These are phyloP conservation scores for Lepidotrigona ventralis DNA, from an alignment of 1,140 invertebrate species.

Conservation along the genomic window DNA sequence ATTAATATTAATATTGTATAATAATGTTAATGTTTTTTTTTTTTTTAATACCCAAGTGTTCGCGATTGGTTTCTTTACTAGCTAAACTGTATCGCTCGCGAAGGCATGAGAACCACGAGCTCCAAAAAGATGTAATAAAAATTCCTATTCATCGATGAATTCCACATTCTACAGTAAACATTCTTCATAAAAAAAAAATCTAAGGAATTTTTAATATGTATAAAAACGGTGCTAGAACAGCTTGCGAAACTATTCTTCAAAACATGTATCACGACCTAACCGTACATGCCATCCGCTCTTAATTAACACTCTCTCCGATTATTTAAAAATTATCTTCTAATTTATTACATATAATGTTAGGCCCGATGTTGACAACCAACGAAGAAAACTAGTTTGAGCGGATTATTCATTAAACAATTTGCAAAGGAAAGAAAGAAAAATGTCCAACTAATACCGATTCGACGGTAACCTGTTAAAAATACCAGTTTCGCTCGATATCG, in stretches of 20 bases:
- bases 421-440: not conserved
- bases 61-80: not conserved
- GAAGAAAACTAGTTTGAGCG: not conserved
- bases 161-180: slow-evolving; percentile 1
- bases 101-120: not conserved
- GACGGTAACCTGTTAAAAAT: not conserved
- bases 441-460: not conserved
- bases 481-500: not conserved
- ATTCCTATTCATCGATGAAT: not conserved
- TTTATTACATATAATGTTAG: not conserved
- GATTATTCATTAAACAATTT: not conserved
- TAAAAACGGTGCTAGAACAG: not conserved
- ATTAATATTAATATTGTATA: no score
- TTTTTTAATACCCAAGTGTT: not conserved
- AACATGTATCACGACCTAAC: not conserved
- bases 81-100: not conserved
- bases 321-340: not conserved
- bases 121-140: not conserved
- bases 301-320: not conserved
- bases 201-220: slow-evolving; percentile 1
- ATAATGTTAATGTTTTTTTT: not conserved
- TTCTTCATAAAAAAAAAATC: not conserved
- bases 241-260: not conserved
- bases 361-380: not conserved
- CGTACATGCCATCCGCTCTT: not conserved